Base-by-base conservation (phyloP, 2,888 invertebrate species). In the Perizoma affinitatum region DNA sequence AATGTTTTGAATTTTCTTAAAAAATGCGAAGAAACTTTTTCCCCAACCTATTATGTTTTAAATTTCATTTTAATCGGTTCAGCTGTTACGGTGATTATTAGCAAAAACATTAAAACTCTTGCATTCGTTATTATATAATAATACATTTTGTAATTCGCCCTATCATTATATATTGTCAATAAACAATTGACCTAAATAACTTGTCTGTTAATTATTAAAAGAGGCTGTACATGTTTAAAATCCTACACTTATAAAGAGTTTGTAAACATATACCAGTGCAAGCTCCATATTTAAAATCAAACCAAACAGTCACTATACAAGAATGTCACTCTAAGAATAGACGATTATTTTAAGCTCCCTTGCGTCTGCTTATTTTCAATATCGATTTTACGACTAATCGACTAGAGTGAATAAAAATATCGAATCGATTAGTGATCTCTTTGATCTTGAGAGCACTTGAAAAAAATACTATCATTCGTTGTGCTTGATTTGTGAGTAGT, bases 321-420 rank as follows among this genome's bases (percentile, higher is more conserved):
- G 50, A 56, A 56, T 61, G 48, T 33, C 35, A 41, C 9, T 44
- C 58, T 52, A 62, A 52, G 34, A 58, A 55, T 63, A 63, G 58
- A 48, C 58, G 53, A 62, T 51, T 61, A 61, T 65, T 61, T 68
- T 61, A 62, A 56, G 63, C 61, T 36, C 58, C 55, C 72, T 57
- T 60, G 71, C 74, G 75, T 73, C 79, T 84, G 80, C 66, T 79
- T 79, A 74, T 72, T 79, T 75, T 82, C 78, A 77, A 65, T 64
- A 65, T 61, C 51, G 53, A 63, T 65, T 71, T 71, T 70, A 71
- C 68, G 68, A 67, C 48, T 50, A 63, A 66, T 69, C 67, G 66
- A 71, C 68, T 60, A 58, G 64, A 66, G 50, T 56, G 50, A 69
- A 63, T 67, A 63, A 68, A 44, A 67, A 65, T 54, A 58, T 60